phyloP scores from a whole-genome alignment of 2,888 invertebrate species.

The Acanthopleura granulata region DNA sequence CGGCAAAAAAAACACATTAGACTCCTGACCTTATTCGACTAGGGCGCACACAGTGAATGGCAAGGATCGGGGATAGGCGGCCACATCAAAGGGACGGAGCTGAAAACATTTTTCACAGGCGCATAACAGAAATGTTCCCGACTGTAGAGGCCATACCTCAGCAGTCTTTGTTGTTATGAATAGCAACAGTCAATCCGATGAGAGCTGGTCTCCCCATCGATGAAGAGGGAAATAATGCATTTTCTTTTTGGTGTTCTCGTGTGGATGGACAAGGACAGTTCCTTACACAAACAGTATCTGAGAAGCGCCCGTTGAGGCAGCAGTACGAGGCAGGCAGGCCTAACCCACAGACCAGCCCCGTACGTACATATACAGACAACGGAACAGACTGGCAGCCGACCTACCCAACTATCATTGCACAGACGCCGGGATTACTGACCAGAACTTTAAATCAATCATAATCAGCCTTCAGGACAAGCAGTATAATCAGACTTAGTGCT shows the following conservation, averaged over 20 bases:
- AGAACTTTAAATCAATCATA: conserved; percentile 16
- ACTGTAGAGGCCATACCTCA: conserved; percentile 4
- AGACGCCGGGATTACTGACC: not conserved
- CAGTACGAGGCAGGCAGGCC: too few species aligned
- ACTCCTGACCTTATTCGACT: conserved; percentile 43
- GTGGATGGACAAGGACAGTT: not conserved
- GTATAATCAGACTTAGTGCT: conserved; percentile 17
- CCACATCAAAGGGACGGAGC: conserved; percentile 45
- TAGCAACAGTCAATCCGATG: conserved; percentile 8
- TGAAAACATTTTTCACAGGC: conserved; percentile 48
- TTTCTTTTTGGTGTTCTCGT: not conserved
- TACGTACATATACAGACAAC: too few species aligned
- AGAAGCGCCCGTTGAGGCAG: too few species aligned
- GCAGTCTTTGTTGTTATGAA: conserved; percentile 5
- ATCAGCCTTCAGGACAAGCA: conserved; percentile 16
- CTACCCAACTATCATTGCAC: not conserved
- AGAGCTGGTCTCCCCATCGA: not conserved
- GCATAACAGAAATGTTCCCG: conserved; percentile 43
- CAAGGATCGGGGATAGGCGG: conserved; percentile 47
- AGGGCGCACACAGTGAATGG: conserved; percentile 40
- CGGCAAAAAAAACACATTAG: conserved; percentile 4
- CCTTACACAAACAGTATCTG: not conserved
- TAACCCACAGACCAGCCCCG: too few species aligned
- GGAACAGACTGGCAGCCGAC: not conserved
- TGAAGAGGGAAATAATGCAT: not conserved